Evolutionary conservation across 2,888 invertebrate genomes (phyloP).

Genomic region (Doris montereyensis): DNA sequence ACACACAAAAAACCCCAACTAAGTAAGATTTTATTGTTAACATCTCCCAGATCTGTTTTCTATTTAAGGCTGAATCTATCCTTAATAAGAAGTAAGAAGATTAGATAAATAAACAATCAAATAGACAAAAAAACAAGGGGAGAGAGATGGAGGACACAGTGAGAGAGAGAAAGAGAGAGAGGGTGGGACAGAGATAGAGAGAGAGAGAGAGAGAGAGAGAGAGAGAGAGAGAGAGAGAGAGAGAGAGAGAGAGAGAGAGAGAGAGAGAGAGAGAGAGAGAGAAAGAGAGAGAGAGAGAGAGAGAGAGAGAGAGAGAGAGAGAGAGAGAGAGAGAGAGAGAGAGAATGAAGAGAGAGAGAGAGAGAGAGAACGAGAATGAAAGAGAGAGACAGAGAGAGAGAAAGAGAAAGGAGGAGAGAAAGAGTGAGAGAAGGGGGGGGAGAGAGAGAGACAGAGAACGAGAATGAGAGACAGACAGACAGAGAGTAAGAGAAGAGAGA

Average conservation of each 20-base stretch:
- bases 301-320: not conserved
- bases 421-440: no score
- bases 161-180: not conserved
- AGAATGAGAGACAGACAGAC: no score
- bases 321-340: not conserved
- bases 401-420: not conserved
- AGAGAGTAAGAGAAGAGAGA: no score
- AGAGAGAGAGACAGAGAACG: no score
- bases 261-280: not conserved
- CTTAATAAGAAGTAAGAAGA: not conserved
- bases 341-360: not conserved
- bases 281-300: not conserved
- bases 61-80: no score
- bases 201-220: not conserved
- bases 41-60: no score
- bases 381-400: not conserved
- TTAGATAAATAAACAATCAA: not conserved
- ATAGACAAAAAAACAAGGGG: not conserved
- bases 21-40: no score
- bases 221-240: not conserved
- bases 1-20: no score
- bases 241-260: not conserved
- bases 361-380: not conserved
- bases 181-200: no score
- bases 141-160: not conserved